Percentiles rank a stretch among this genome's conserved stretches.
Conservation (phyloP, 2,888 invertebrate species). For the Acrocera orbiculus region DNA sequence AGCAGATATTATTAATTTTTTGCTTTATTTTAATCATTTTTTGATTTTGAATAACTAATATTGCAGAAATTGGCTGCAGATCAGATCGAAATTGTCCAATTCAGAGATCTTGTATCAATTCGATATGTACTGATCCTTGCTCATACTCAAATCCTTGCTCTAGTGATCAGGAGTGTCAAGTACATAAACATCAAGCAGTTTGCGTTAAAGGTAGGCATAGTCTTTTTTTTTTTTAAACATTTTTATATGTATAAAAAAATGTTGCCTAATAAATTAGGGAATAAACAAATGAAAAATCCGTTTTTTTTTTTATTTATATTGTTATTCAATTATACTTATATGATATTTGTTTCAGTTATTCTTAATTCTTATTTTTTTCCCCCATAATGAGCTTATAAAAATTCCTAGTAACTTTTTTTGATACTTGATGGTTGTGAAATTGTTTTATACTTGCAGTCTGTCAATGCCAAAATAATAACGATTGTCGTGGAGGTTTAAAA, state of each 20-base stretch:
- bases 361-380: no score
- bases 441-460: constrained; percentile 16
- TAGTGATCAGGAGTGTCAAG: constrained; percentile 59
- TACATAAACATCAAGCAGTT: constrained; percentile 65
- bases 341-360: no score
- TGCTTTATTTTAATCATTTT: no score
- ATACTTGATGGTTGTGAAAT: no score
- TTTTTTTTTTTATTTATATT: no score
- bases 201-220: constrained; percentile 51
- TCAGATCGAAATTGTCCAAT: constrained; percentile 62
- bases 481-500: constrained; percentile 41
- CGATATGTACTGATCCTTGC: constrained; percentile 70
- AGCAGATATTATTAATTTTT: no score
- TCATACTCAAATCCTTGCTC: constrained; percentile 54
- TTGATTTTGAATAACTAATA: constrained; percentile 5
- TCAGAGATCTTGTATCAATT: constrained; percentile 60
- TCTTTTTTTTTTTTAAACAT: not conserved
- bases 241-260: constrained; percentile 1
- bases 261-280: no score
- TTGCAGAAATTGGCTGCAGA: constrained; percentile 58
- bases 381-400: no score
- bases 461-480: constrained; percentile 47
- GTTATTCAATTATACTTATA: no score
- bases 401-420: no score
- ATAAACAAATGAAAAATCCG: no score